Evolutionary conservation across 2,888 invertebrate species (phyloP), one percentile per base, ranked within the genome.

Genomic region (Zhengitettix transpicula): DNA sequence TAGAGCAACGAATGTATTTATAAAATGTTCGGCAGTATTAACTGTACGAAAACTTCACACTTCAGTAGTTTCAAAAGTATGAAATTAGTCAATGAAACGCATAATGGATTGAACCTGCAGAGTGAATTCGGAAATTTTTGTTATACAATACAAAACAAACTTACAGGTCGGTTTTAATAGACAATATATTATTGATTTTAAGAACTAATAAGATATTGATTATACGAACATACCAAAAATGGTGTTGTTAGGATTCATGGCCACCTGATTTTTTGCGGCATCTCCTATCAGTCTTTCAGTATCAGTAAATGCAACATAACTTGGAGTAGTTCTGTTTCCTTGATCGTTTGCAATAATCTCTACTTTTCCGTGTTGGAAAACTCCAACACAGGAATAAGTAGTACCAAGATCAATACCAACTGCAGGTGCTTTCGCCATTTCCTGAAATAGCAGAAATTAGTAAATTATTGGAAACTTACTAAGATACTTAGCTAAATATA

Each of bases 271-370:
- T 55, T 80, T 80, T 58, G 80, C 80, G 57, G 78, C 78, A 70
- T 80, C 80, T 40, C 79, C 79, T 65, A 80, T 79, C 55, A 80
- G 73, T 64, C 80, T 74, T 65, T 81, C 79, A 9, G 86, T 85
- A 72, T 90, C 89, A 52, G 89, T 88, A 75, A 90, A 89, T 63
- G 88, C 89, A 64, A 90, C 89, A 73, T 86, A 87, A 52, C 84
- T 84, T 62, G 90, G 90, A 67, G 90, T 90, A 65, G 90, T 91
- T 72, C 90, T 80, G 79, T 90, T 90, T 73, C 90, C 90, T 76
- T 90, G 89, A 75, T 89, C 89, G 73, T 62, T 60, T 15, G 62
- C 60, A 42, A 60, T 60, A 15, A 61, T 62, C 55, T 62, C 62
- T 10, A 62, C 62, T 52, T 62, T 62, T 9, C 62, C 62, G 54